Conservation (phyloP, 1,140 invertebrate species). For the Zaprionus inermis region DNA sequence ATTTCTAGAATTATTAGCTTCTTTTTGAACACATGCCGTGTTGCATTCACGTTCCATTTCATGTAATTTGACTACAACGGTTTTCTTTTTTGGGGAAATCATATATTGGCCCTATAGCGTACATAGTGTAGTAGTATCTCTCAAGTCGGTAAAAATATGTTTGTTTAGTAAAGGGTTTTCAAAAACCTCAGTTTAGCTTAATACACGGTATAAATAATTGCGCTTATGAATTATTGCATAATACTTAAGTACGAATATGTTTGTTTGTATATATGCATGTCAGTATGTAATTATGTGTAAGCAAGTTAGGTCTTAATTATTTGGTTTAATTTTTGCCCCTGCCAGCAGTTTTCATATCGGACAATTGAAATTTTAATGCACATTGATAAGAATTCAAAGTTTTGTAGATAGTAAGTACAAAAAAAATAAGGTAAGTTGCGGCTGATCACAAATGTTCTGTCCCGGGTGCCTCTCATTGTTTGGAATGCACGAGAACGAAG, state of each 20-base stretch:
- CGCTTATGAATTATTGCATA: slow-evolving; percentile 36
- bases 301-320: slow-evolving; percentile 6
- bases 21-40: slow-evolving; percentile 37
- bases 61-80: slow-evolving; percentile 17
- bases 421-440: slow-evolving; percentile 13
- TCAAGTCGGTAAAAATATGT: slow-evolving; percentile 7
- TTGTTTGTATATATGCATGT: not conserved
- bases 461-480: not conserved
- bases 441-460: slow-evolving; percentile 27
- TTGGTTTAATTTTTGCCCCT: slow-evolving; percentile 10
- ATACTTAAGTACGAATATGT: slow-evolving; percentile 9
- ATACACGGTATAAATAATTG: slow-evolving; percentile 39
- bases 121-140: not conserved
- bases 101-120: slow-evolving; percentile 1
- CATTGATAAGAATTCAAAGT: slow-evolving; percentile 31
- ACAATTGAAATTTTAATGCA: slow-evolving; percentile 25
- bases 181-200: slow-evolving; percentile 35
- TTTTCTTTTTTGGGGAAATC: not conserved
- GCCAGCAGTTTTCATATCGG: slow-evolving; percentile 22
- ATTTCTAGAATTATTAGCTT: slow-evolving; percentile 8
- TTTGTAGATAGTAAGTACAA: slow-evolving; percentile 32
- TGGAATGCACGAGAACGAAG: slow-evolving; percentile 4
- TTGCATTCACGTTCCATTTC: slow-evolving; percentile 1
- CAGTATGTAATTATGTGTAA: slow-evolving; percentile 9
- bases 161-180: slow-evolving; percentile 20